phyloP scores from a whole-genome alignment of 2,797 vertebrate species.

The Cirrhinus molitorella region DNA sequence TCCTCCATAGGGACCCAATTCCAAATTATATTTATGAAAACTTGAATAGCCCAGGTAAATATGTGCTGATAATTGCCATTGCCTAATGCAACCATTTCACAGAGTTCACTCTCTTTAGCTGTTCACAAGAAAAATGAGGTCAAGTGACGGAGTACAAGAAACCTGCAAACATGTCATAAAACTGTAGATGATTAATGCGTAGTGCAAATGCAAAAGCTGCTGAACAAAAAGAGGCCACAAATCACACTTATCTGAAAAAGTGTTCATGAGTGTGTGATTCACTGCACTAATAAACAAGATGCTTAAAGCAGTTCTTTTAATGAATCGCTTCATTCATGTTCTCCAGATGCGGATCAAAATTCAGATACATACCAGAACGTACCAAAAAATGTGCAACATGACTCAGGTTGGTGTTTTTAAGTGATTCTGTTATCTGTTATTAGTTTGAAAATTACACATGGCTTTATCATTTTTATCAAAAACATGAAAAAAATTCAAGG shows the following conservation, averaged over 20 bases:
- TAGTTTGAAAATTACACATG: not conserved
- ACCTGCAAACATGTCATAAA: not conserved
- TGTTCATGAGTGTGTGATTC: not conserved
- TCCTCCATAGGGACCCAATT: slow-evolving; percentile 48
- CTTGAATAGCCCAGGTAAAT: not conserved
- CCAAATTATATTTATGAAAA: slow-evolving; percentile 19
- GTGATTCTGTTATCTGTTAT: not conserved
- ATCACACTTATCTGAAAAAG: not conserved
- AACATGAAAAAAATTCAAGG: too few relatives aligned
- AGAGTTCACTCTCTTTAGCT: not conserved
- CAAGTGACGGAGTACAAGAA: not conserved
- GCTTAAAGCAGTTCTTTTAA: not conserved
- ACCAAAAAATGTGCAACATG: slow-evolving; percentile 44
- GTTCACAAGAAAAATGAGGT: slow-evolving; percentile 4
- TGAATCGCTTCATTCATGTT: not conserved
- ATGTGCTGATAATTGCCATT: not conserved
- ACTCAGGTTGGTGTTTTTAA: slow-evolving; percentile 56
- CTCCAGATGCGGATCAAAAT: slow-evolving; percentile 24
- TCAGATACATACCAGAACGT: slow-evolving; percentile 56
- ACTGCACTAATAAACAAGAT: not conserved
- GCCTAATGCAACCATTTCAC: not conserved
- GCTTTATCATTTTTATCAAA: not conserved
- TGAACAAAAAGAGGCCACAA: not conserved
- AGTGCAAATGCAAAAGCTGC: not conserved
- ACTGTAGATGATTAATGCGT: not conserved